Base-by-base conservation (phyloP, 2,113 vertebrate species). In the Proteles cristata region DNA sequence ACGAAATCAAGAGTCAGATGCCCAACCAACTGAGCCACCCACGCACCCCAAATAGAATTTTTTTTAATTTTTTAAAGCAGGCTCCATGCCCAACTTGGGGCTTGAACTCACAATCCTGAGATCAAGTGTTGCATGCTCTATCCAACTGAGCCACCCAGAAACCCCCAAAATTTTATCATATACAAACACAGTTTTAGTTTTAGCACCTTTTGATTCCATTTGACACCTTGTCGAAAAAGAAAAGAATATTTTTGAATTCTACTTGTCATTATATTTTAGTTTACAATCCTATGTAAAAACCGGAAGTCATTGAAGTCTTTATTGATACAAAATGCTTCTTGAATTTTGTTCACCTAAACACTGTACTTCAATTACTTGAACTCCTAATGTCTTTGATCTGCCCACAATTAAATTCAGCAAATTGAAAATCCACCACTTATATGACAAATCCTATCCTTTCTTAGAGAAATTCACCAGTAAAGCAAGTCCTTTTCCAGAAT, bases 351-450 rank as follows among this genome's bases (percentile, higher is more conserved):
- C 23, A 63, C 16, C 17, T 16, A 35, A 90, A 61, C 33, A 80
- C 14, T 33, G 12, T 50, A 25, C 1, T 73, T 96, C 94, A 98
- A 58, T 97, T 95, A 66, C 45, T 88, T 97, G 93, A 96, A n/a
- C 14, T 81, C 55, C 21, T 35, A n/a, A 12, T 28, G 3, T 19
- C 71, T 93, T 96, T 63, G 11, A 66, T 94, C 53, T 84, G 33
- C 45, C 31, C 12, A 35, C 15, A 90, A 5, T 43, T 85, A 15
- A 97, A 73, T 68, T 15, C 92, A 19, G 25, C 17, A 93, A 45
- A 33, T 48, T 81, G 19, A 82, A 95, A 58, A 9, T 19, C 1
- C 12, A 39, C 95, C 81, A 45, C 35, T 88, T 68, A 23, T n/a
- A 5, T 81, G 85, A 61, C 9, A 77, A 66, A 55, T 61, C n/a